A percentile compares a stretch with the other conserved stretches of the same genome.
phyloP scores from a whole-genome alignment of 2,888 invertebrate species.

The Trissoscelio sp. region DNA sequence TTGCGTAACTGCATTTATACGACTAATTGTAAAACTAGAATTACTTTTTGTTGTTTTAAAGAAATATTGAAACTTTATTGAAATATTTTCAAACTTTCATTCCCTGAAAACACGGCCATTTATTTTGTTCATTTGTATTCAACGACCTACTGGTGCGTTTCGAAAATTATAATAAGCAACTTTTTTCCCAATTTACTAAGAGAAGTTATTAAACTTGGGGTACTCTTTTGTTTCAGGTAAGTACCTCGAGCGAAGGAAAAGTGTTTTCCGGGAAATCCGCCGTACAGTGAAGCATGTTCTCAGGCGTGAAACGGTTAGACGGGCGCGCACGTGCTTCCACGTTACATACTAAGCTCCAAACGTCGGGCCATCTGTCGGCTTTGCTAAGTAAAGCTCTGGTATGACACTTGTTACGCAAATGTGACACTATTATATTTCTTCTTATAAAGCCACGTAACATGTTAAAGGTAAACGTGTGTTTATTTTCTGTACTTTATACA shows the following conservation, averaged over 20 bases:
- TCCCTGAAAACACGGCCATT: too few species aligned
- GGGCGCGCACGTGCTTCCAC: slow-evolving; percentile 66
- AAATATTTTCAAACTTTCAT: too few species aligned
- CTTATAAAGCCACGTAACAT: slow-evolving; percentile 41
- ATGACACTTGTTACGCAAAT: slow-evolving; percentile 79
- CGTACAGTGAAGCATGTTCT: slow-evolving; percentile 28
- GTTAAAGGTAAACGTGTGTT: slow-evolving; percentile 20
- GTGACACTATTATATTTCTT: slow-evolving; percentile 75
- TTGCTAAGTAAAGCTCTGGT: slow-evolving; percentile 74
- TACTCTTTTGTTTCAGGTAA: slow-evolving; percentile 76
- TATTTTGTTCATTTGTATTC: too few species aligned
- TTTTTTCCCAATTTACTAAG: too few species aligned
- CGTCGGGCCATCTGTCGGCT: slow-evolving; percentile 78
- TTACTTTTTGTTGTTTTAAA: too few species aligned
- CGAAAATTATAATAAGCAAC: too few species aligned
- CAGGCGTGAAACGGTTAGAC: slow-evolving; percentile 61
- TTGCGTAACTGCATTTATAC: too few species aligned
- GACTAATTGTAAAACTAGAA: too few species aligned
- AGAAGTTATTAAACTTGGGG: slow-evolving; percentile 41
- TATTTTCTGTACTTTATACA: slow-evolving; percentile 12
- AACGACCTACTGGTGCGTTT: too few species aligned
- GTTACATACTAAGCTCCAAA: slow-evolving; percentile 74
- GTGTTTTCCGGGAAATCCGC: slow-evolving; percentile 47
- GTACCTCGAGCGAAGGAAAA: slow-evolving; percentile 59
- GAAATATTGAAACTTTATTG: too few species aligned